Percentiles rank a stretch among this genome's conserved stretches.
Evolutionary conservation across 2,888 invertebrate genomes (phyloP).

Genomic region (Ametastegia equiseti): DNA sequence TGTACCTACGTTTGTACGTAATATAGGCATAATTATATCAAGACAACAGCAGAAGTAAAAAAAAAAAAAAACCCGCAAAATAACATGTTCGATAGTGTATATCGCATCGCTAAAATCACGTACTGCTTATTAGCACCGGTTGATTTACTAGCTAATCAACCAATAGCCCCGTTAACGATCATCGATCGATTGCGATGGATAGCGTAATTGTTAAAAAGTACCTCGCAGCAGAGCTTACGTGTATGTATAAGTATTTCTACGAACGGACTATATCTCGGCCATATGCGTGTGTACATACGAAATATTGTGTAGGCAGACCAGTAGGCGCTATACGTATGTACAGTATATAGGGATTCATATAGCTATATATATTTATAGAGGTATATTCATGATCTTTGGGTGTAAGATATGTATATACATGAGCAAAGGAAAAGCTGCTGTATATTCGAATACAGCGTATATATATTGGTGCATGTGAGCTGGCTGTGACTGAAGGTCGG

Average conservation of each 20-base stretch:
- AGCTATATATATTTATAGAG: background rate
- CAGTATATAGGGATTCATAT: background rate
- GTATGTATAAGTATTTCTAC: background rate
- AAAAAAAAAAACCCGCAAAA: background rate
- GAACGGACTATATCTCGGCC: too few relatives aligned
- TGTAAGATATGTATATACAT: background rate
- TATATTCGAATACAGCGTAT: too few relatives aligned
- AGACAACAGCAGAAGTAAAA: too few relatives aligned
- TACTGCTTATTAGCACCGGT: background rate
- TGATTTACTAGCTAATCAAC: background rate
- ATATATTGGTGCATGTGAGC: background rate
- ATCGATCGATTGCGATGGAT: background rate
- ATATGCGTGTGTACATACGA: background rate
- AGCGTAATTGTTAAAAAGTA: too few relatives aligned
- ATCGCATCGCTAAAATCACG: background rate
- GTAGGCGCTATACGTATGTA: slow-evolving; percentile 15
- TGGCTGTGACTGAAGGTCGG: slow-evolving; percentile 35
- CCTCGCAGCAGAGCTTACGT: background rate
- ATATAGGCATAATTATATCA: too few relatives aligned
- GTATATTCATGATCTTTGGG: background rate
- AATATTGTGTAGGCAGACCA: slow-evolving; percentile 17
- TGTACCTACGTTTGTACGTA: too few relatives aligned
- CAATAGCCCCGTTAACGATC: background rate
- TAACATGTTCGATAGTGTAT: background rate
- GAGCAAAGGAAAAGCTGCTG: background rate